Conservation (phyloP, 2,113 vertebrate species). For the Hippocampus barbouri region DNA sequence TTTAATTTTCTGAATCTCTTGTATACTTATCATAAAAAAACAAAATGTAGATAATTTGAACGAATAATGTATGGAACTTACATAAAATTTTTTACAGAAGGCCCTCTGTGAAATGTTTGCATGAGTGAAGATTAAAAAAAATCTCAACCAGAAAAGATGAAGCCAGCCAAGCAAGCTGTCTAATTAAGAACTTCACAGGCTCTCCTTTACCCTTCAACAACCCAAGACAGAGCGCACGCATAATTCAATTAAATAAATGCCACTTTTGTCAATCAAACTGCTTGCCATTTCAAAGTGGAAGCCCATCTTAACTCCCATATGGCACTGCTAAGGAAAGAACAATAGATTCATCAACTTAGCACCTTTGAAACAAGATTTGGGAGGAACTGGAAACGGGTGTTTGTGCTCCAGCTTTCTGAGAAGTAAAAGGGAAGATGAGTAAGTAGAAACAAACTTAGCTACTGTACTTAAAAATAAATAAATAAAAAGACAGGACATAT, state of each 20-base stretch:
- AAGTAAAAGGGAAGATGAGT: constrained; percentile 24
- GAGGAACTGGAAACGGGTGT: constrained; percentile 43
- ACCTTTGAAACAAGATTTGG: constrained; percentile 65
- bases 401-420: constrained; percentile 52
- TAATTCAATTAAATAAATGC: constrained; percentile 40
- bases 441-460: constrained; percentile 41
- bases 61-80: not conserved
- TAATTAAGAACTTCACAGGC: constrained; percentile 59
- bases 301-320: constrained; percentile 58
- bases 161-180: constrained; percentile 32
- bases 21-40: not conserved
- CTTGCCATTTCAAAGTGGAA: constrained; percentile 49
- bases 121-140: not conserved
- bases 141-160: not conserved
- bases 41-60: not conserved
- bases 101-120: constrained; percentile 15
- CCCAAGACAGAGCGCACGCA: constrained; percentile 31
- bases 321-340: constrained; percentile 51
- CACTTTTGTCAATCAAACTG: constrained; percentile 59
- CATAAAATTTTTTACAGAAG: constrained; percentile 17
- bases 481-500: constrained; percentile 19
- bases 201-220: constrained; percentile 27
- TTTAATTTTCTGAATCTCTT: not conserved
- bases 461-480: constrained; percentile 14
- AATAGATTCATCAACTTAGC: constrained; percentile 51